Percentiles rank a stretch among this genome's conserved stretches.
Conservation (phyloP, 2,888 invertebrate genomes). For the Xanthorhoe designata region DNA sequence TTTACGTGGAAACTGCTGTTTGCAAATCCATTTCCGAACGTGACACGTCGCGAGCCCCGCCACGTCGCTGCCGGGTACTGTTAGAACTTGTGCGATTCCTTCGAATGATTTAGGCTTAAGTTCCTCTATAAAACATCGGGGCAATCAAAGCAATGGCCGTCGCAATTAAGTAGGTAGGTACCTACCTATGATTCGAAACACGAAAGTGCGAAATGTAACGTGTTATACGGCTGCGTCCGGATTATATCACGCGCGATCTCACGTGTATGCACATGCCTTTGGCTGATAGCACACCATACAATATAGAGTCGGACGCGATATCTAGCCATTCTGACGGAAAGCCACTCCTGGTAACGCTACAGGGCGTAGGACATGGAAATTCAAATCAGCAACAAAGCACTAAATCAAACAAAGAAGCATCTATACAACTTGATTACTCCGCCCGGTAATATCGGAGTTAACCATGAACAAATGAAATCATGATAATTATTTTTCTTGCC, state of each 20-base stretch:
- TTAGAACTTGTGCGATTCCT: neutral
- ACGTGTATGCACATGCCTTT: constrained; percentile 2
- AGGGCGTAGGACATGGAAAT: neutral
- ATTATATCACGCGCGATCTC: neutral
- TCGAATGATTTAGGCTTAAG: constrained; percentile 4
- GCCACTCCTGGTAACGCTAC: neutral
- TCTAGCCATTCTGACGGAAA: no score
- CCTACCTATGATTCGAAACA: no score
- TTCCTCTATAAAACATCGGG: neutral
- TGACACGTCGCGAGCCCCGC: constrained; percentile 19
- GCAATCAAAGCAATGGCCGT: neutral
- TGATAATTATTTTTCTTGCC: neutral
- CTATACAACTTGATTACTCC: no score
- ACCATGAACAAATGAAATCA: neutral
- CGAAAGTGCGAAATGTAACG: neutral
- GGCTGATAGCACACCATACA: neutral
- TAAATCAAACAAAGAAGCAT: no score
- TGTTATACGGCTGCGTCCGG: neutral
- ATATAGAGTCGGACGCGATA: neutral
- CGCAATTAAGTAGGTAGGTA: no score
- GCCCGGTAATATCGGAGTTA: no score
- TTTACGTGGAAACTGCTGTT: constrained; percentile 23
- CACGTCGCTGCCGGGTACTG: constrained; percentile 9
- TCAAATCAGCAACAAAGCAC: no score
- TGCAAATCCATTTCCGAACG: constrained; percentile 28